Evolutionary conservation across 1,140 invertebrate species (phyloP).

Genomic region (Brachionus calyciflorus): DNA sequence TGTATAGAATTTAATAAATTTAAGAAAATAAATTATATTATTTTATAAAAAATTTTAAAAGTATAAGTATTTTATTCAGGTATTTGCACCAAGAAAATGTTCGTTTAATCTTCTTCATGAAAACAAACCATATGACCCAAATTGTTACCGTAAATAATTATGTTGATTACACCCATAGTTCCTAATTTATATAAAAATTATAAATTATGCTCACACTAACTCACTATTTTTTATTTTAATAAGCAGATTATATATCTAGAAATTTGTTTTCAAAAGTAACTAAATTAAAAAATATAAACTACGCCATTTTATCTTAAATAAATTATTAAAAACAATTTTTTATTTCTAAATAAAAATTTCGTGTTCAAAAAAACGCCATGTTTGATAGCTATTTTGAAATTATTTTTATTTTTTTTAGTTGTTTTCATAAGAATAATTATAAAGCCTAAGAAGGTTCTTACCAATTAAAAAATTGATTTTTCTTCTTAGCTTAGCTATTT

Average conservation of each 20-base stretch:
- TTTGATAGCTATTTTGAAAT: constrained; percentile 23
- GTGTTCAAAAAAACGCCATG: constrained; percentile 26
- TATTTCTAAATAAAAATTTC: constrained; percentile 17
- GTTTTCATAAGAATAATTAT: constrained; percentile 4
- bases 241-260: background rate
- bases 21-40: no score
- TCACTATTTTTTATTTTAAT: no score
- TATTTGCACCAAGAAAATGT: no score
- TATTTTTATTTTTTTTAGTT: no score
- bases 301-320: constrained; percentile 17
- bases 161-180: no score
- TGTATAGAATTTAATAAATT: no score
- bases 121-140: no score
- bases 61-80: no score
- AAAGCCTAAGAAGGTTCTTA: background rate
- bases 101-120: no score
- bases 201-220: background rate
- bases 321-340: constrained; percentile 22
- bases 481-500: background rate
- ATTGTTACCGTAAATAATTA: no score
- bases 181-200: no score
- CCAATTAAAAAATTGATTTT: constrained; percentile 43
- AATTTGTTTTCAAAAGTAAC: background rate
- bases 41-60: no score
- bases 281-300: background rate